Evolutionary conservation across 2,113 vertebrate species (phyloP), one percentile per base, ranked within the genome.

Genomic region (Amphiprion percula): DNA sequence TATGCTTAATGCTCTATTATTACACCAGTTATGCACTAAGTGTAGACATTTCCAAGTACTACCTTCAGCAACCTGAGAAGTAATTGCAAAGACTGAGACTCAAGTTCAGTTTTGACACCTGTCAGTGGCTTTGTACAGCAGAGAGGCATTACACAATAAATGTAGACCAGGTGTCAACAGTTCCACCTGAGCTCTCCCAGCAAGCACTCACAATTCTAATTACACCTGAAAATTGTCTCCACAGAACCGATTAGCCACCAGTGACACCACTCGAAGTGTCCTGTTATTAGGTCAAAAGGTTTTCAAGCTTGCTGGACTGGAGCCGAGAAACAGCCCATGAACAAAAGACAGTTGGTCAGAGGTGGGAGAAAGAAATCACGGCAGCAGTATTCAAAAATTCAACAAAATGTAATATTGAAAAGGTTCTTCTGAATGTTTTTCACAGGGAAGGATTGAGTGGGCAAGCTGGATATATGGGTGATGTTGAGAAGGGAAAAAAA

Each of bases 141-240:
- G 44, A 58, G 58, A 5, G 23, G 11, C 4, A 26, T 62, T 14
- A 6, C 14, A 53, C 37, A 50, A 46, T 56, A 58, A 60, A 54
- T 30, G 30, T 9, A 17, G 59, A 55, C 62, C 47, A 55, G 82
- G 68, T 81, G 63, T 59, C 80, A 74, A 63, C 37, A 33, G 23
- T 16, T 72, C 70, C 73, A 37, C 7, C 39, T 0, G 26, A 71
- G 53, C 60, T 62, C 44, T 50, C 62, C n/a, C 73, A 23, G 67
- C 37, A 7, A 61, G 71, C 74, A 53, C 52, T 69, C 23, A 17
- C 55, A 46, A 76, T 21, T 68, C 11, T 72, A 82, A 88, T 86
- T 68, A 67, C 64, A 55, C 23, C 17, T 15, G 49, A 83, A 77
- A 80, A 80, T 75, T 46, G 77, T 33, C 87, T 55, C 66, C 55